Evolutionary conservation across 2,797 vertebrate species (phyloP), one percentile per base, ranked within the genome.

Genomic region (Mallotus villosus): DNA sequence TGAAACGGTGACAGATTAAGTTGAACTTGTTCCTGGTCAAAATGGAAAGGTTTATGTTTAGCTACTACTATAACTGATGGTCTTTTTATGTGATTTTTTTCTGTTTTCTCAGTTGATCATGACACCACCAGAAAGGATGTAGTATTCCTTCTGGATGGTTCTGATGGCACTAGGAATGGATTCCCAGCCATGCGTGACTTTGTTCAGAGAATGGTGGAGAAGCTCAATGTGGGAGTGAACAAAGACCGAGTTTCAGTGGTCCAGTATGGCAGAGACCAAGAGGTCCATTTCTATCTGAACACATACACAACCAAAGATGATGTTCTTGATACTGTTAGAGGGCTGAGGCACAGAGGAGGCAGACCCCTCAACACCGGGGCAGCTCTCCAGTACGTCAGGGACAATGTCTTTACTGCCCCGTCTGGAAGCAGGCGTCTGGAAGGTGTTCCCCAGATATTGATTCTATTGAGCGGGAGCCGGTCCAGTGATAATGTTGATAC

Each of bases 381-480:
- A 46, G 78, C 78, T 6, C 51, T 79, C 46, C 64, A 70, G 72
- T 70, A 58, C 19, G 62, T 74, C 2, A 46, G 53, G 66, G 55
- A 74, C 41, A 68, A 74, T 11, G 62, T 66, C 34, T 74, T 74
- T 46, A 68, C 65, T 21, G 24, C 46, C n/a, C 24, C 63, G 7
- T 57, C 72, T 22, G 71, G 71, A 25, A 63, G 62, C 17, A 63
- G 32, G 58, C 71, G 69, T 63, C 37, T 72, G 24, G 46, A 64
- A 55, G 73, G 77, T 57, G 62, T 81, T 46, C 74, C 78, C 41
- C 83, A 85, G 63, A 67, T 85, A 29, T 25, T 82, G 46, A 78
- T 80, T 58, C 12, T 75, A 24, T 67, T 84, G 53, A 76, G 37
- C 60, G 75, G 74, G 58, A 27, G 70, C 69, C 51, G 69, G 68